phyloP scores from a whole-genome alignment of 1,140 invertebrate genomes.

The Magallana ariakensis region DNA sequence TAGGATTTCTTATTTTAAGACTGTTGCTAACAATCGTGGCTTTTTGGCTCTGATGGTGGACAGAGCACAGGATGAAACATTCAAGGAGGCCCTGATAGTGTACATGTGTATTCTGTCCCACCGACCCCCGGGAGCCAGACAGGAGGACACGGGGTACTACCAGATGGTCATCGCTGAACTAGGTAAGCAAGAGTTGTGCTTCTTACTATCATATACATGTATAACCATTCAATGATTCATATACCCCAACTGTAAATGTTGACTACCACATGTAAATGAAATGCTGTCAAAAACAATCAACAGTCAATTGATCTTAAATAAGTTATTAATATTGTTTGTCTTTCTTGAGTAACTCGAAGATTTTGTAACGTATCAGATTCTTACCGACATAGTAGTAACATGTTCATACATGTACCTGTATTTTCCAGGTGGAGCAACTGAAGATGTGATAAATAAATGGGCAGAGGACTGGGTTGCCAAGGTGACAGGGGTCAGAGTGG shows the following conservation, averaged over 20 bases:
- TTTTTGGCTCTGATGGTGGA: constrained; percentile 76
- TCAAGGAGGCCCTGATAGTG: constrained; percentile 75
- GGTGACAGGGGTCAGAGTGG: constrained; percentile 66
- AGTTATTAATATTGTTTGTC: no score
- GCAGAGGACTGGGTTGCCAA: constrained; percentile 72
- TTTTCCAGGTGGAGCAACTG: constrained; percentile 71
- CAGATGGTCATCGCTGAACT: constrained; percentile 62
- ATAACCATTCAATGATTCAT: neutral
- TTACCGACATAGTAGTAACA: no score
- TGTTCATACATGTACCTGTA: no score
- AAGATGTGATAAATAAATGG: constrained; percentile 64
- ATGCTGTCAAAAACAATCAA: no score
- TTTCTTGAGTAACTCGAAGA: no score
- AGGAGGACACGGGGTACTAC: constrained; percentile 51
- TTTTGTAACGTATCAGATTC: no score
- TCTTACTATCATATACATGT: no score
- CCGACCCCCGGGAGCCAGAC: constrained; percentile 56
- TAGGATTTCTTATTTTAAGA: constrained; percentile 77
- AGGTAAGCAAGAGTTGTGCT: constrained; percentile 57
- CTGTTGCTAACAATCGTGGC: constrained; percentile 76
- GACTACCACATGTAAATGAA: no score
- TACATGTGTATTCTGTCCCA: constrained; percentile 75
- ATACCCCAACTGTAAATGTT: no score
- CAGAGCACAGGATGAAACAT: constrained; percentile 77
- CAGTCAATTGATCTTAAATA: no score